Percentiles rank a stretch among this genome's conserved stretches.
These are phyloP conservation scores for Pycnonotus jocosus DNA, from an alignment of 2,113 vertebrate species.

Conservation along the genomic window DNA sequence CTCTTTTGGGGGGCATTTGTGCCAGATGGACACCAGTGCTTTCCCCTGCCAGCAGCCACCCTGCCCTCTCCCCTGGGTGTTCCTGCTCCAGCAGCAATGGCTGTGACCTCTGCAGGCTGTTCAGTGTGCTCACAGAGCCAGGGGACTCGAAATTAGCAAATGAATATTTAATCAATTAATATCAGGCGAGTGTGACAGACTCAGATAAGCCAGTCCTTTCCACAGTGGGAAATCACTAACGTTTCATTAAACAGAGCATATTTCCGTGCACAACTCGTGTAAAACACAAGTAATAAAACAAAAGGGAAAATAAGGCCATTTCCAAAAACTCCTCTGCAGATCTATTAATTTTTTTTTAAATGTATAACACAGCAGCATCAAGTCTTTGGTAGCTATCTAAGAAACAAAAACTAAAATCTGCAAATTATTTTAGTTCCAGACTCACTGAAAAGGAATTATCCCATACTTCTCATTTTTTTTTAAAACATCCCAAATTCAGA, in stretches of 20 bases:
- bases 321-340: neutral
- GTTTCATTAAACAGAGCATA: neutral
- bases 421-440: neutral
- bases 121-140: neutral
- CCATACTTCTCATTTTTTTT: neutral
- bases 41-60: neutral
- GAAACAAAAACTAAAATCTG: neutral
- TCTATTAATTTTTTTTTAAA: neutral
- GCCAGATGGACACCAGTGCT: accelerated
- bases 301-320: neutral
- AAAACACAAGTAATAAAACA: neutral
- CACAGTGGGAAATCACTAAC: neutral
- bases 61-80: neutral
- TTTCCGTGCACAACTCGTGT: neutral
- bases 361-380: neutral
- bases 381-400: neutral
- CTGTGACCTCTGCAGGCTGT: constrained; percentile 7
- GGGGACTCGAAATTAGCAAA: neutral
- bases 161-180: constrained; percentile 53
- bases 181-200: constrained; percentile 36
- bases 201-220: constrained; percentile 15
- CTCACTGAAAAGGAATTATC: neutral
- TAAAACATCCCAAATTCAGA: neutral
- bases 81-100: neutral
- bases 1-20: accelerated